phyloP scores from a whole-genome alignment of 1,140 invertebrate species.

The Prorops nasuta region DNA sequence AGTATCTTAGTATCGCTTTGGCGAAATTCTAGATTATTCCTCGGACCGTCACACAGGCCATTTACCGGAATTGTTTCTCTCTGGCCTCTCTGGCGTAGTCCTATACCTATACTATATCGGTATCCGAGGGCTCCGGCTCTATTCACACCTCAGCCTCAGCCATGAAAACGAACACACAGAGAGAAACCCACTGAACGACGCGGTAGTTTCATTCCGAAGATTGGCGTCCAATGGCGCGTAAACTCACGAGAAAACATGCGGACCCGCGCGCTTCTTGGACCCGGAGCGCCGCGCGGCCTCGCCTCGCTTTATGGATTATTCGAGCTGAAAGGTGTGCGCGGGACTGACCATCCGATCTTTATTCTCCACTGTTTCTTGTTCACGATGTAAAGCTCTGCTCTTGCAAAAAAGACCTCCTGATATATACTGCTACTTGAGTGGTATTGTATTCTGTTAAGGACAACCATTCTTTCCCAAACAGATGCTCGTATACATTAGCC shows the following conservation, averaged over 20 bases:
- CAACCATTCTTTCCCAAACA: no score
- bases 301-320: conserved; percentile 16
- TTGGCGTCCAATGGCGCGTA: conserved; percentile 49
- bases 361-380: conserved; percentile 16
- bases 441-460: no score
- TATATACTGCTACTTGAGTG: no score
- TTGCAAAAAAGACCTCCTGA: no score
- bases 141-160: background rate
- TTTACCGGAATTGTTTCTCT: conserved; percentile 1
- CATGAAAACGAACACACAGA: conserved; percentile 16
- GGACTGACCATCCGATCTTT: conserved; percentile 24
- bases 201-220: conserved; percentile 47
- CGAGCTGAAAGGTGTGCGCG: conserved; percentile 22
- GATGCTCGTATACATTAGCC: no score
- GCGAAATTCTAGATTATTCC: conserved; percentile 18
- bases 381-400: no score
- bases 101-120: no score
- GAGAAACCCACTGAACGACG: conserved; percentile 25
- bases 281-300: conserved; percentile 1
- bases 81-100: no score
- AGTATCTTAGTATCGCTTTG: conserved; percentile 12
- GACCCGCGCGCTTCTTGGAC: conserved; percentile 1
- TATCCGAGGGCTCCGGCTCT: background rate
- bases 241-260: conserved; percentile 36
- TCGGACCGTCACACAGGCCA: no score